These are phyloP conservation scores for Lepisosteus oculatus DNA, from an alignment of 2,113 vertebrate genomes.

Conservation along the genomic window DNA sequence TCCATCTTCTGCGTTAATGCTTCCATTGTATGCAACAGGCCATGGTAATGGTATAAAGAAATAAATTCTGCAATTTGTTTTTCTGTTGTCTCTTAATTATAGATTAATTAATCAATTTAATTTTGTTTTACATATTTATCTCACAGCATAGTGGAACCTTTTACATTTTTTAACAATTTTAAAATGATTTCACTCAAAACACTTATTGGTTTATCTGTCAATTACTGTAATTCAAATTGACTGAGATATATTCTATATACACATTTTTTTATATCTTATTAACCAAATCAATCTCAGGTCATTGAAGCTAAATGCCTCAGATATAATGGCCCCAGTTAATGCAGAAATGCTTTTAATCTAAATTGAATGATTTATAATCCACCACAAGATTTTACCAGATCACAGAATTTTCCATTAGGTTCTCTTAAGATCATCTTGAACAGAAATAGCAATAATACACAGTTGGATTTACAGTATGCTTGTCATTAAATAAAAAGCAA, in stretches of 20 bases:
- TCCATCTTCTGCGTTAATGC: slow-evolving; percentile 26
- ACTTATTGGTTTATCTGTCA: too few species aligned
- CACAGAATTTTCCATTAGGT: not conserved
- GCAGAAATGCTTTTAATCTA: slow-evolving; percentile 13
- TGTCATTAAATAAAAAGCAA: too few species aligned
- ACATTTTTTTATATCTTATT: slow-evolving; percentile 25
- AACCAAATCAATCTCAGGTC: slow-evolving; percentile 22
- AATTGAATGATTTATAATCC: slow-evolving; percentile 16
- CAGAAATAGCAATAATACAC: not conserved
- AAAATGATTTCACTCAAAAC: too few species aligned
- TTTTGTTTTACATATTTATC: too few species aligned
- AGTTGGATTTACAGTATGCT: not conserved
- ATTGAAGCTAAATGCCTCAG: slow-evolving; percentile 20
- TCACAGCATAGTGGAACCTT: too few species aligned
- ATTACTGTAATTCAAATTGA: too few species aligned
- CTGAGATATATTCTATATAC: too few species aligned
- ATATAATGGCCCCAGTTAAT: slow-evolving; percentile 5
- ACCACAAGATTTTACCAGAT: slow-evolving; percentile 8
- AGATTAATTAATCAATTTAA: too few species aligned
- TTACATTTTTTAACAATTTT: too few species aligned
- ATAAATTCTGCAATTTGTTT: too few species aligned
- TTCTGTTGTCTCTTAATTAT: too few species aligned
- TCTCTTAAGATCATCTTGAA: not conserved
- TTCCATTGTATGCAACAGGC: slow-evolving; percentile 34
- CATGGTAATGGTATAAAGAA: slow-evolving; percentile 6